Conservation (phyloP, 2,797 vertebrate species). For the Hylomyscus alleni region DNA sequence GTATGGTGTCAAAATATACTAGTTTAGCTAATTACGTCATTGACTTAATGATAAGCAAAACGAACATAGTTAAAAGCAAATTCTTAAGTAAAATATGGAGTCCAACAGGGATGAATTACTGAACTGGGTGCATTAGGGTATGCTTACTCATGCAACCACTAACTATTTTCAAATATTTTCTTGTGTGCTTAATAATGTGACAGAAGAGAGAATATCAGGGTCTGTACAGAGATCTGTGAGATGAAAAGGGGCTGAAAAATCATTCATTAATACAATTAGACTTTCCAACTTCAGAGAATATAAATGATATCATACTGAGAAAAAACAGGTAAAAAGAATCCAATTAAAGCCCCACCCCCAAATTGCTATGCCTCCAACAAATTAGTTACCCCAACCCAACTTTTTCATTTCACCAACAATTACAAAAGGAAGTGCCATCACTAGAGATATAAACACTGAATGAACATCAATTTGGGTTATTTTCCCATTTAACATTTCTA, state of each 20-base stretch:
- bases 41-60: neutral
- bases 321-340: neutral
- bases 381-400: neutral
- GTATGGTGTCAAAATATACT: neutral
- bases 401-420: neutral
- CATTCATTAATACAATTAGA: neutral
- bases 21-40: neutral
- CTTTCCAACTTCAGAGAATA: slow-evolving; percentile 30
- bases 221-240: neutral
- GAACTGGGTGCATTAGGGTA: neutral
- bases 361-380: neutral
- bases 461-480: neutral
- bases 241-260: neutral
- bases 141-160: neutral
- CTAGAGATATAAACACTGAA: neutral
- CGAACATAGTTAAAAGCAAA: neutral
- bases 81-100: neutral
- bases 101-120: neutral
- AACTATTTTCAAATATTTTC: neutral
- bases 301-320: neutral
- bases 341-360: neutral
- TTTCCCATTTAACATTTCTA: neutral
- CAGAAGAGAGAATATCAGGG: neutral
- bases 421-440: neutral
- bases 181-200: neutral